A percentile compares a stretch with the other conserved stretches of the same genome.
Conservation (phyloP, 2,113 vertebrate genomes). For the Eretmochelys imbricata region DNA sequence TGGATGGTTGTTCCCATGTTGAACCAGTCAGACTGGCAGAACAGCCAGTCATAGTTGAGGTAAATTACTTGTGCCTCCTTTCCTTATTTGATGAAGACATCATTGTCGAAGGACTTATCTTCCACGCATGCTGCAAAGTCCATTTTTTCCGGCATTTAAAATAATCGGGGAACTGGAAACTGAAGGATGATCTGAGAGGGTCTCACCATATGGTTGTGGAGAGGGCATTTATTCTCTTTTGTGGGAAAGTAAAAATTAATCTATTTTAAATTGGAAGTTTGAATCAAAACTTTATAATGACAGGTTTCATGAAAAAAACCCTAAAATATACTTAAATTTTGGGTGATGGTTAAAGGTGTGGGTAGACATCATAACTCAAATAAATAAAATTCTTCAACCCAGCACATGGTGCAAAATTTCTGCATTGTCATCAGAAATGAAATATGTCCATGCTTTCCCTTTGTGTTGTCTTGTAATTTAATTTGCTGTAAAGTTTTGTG, state of each 20-base stretch:
- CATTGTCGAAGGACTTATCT: not conserved
- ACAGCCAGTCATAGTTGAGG: not conserved
- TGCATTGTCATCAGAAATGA: not conserved
- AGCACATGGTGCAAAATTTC: not conserved
- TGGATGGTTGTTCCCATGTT: not conserved
- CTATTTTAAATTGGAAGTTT: not conserved
- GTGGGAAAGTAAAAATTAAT: not conserved
- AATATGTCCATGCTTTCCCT: not conserved
- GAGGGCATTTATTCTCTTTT: not conserved
- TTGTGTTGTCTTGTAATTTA: not conserved
- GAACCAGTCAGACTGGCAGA: not conserved
- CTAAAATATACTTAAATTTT: not conserved
- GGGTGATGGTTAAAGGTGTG: not conserved
- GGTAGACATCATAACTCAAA: no score
- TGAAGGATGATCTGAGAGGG: not conserved
- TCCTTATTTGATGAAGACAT: not conserved
- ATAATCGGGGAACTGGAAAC: not conserved
- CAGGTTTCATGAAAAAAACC: not conserved
- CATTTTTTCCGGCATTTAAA: not conserved
- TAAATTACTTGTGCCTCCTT: not conserved
- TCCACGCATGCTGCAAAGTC: not conserved
- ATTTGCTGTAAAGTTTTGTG: not conserved
- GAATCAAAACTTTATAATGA: not conserved
- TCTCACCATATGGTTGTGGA: not conserved
- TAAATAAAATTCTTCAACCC: not conserved